These are phyloP conservation scores for Caenorhabditis sp. DNA, from an alignment of 2,888 invertebrate genomes.

Conservation along the genomic window DNA sequence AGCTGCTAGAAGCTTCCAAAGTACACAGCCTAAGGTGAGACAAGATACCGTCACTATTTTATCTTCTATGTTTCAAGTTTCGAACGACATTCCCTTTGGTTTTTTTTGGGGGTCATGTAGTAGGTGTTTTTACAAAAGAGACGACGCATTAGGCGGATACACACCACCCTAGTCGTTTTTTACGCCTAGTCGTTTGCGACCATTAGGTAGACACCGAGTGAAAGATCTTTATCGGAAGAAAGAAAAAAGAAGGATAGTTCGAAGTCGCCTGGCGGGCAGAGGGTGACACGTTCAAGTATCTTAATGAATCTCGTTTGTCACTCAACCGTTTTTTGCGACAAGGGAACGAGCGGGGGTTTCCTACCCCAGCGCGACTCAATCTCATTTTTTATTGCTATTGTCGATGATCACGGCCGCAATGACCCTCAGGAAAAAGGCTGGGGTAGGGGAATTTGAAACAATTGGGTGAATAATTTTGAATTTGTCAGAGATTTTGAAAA, in stretches of 20 bases:
- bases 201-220: constrained; percentile 19
- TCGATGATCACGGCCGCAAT: constrained; percentile 34
- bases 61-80: constrained; percentile 9
- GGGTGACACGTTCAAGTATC: constrained; percentile 46
- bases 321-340: constrained; percentile 37
- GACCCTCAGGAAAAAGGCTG: constrained; percentile 39
- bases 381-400: constrained; percentile 59
- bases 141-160: not conserved
- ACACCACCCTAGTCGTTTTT: constrained; percentile 20
- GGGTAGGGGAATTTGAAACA: constrained; percentile 9
- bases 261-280: constrained; percentile 12
- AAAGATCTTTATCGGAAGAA: constrained; percentile 47
- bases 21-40: constrained; percentile 82
- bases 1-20: constrained; percentile 80
- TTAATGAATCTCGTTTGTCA: not conserved
- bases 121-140: not conserved
- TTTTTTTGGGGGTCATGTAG: constrained; percentile 26
- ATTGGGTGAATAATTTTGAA: constrained; percentile 4
- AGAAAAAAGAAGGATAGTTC: not conserved
- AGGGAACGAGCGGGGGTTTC: constrained; percentile 21
- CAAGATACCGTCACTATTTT: too few species aligned
- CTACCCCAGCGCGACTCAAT: constrained; percentile 27
- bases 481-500: not conserved
- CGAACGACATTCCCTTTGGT: not conserved
- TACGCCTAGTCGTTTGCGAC: constrained; percentile 17